Base-by-base conservation (phyloP, 2,888 invertebrate species). In the Amiota mariae region DNA sequence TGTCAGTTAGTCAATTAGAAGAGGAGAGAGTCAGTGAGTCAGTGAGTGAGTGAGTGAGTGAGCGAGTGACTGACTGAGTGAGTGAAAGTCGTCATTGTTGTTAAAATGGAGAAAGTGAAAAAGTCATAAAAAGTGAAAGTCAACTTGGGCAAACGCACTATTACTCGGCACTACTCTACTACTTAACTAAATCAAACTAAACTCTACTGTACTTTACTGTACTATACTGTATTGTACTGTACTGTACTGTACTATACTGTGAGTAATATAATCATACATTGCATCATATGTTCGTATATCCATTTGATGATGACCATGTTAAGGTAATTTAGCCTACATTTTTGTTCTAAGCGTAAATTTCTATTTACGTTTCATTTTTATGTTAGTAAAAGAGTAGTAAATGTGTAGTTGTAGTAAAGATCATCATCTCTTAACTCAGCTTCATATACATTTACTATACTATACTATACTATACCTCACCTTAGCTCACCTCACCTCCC, bases 41-140 rank as follows among this genome's bases (percentile, higher is more conserved):
- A 20, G 61, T 24, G 36, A 36, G 4, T 36, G 36, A 36, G 4
- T 36, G 36, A 36, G 4, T 36, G 4, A 36, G 36, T 36, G 36
- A 36, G 6, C 6, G 36, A 36, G 6, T 36, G 36, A 36, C 4
- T 36, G 36, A 36, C 2, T 6, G 8, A 36, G 6, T 36, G 36
- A 36, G 59, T 67, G 51, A 48, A 57, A 59, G 70, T 57, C 36
- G 36, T 36, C 36, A 36, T 36, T 36, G 36, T 36, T 36, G 36
- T 36, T 36, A 36, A 6, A 36, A 36, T 36, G 36, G 36, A 36
- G 36, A 47, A 18, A 75, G 75, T 72, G 85, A 83, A 83, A 83
- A 80, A 85, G 84, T 81, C 85, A 79, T 84, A 85, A 84, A 84
- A 85, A 85, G 84, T 82, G 85, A 84, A 85, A 84, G 83, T 82